Base-by-base conservation (phyloP, 2,888 invertebrate species). In the Pachliopta kotzebuea region DNA sequence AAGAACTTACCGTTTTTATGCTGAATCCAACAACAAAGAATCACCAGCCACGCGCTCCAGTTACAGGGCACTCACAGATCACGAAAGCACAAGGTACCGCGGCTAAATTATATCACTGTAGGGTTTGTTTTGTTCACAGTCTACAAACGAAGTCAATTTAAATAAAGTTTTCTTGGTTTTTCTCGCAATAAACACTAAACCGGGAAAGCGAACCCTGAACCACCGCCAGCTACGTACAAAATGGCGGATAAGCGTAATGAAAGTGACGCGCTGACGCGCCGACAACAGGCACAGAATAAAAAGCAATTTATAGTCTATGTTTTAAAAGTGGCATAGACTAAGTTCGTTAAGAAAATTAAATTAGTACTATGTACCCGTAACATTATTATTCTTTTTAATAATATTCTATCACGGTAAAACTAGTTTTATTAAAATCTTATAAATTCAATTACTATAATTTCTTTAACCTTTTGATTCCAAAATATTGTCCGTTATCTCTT, bases 171-270 rank as follows among this genome's bases (percentile, higher is more conserved):
- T 79, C 73, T 73, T 84, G 84, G 83, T 86, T 84, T 84, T 85
- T 83, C 83, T 83, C 77, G 84, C 76, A 82, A 83, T 81, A 85
- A 83, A 86, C 90, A 87, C 88, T 82, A 79, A 83, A 83, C 85
- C 81, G 83, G 83, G 83, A 85, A 84, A 86, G 83, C 86, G 81
- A 83, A 84, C 81, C 86, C 80, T 81, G 84, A 86, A 86, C 86
- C 88, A 88, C 92, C 89, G 90, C 92, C 90, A 89, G 89, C 90
- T 84, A 89, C 90, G 87, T 90, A 90, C 92, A 92, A 92, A 92
- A 92, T 92, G 92, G 92, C 92, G 91, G 92, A 90, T 89, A 87
- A 85, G 86, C 86, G 88, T 86, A 89, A 87, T 83, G 86, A 87
- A 88, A 88, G 88, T 89, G 90, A 90, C 90, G 90, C 90, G 88